phyloP scores from a whole-genome alignment of 2,113 vertebrate genomes.

The Anser brachyrhynchus region DNA sequence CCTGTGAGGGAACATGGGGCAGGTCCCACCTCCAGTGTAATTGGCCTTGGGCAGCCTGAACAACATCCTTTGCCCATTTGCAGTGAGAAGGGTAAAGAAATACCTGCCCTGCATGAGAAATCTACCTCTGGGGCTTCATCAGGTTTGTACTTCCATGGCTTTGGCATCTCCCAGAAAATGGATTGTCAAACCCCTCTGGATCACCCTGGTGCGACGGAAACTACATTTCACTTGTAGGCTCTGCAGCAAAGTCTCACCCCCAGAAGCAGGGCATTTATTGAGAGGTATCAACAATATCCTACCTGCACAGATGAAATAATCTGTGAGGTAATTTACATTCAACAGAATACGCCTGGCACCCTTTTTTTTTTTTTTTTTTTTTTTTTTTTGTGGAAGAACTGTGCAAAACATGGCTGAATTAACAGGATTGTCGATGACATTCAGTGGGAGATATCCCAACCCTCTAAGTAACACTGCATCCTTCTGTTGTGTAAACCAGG shows the following conservation, averaged over 20 bases:
- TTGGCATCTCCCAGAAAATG: not conserved
- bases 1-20: not conserved
- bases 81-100: not conserved
- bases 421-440: not conserved
- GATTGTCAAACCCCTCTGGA: not conserved
- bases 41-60: not conserved
- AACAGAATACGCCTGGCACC: conserved; percentile 20
- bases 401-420: conserved; percentile 8
- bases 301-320: not conserved
- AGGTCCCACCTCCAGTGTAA: rapidly evolving
- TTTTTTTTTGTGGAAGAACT: conserved; percentile 55
- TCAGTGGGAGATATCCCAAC: not conserved
- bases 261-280: not conserved
- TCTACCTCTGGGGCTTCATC: conserved; percentile 10
- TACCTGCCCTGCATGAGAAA: not conserved
- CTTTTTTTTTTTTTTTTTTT: not conserved
- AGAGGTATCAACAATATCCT: conserved; percentile 9
- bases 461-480: conserved; percentile 6
- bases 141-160: not conserved
- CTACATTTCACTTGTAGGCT: not conserved
- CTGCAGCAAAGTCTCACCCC: not conserved
- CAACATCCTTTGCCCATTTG: not conserved
- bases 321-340: not conserved
- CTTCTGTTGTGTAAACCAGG: conserved; percentile 27
- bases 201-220: not conserved